Conservation (phyloP, 2,797 vertebrate genomes). For the Sebastes iracundus region DNA sequence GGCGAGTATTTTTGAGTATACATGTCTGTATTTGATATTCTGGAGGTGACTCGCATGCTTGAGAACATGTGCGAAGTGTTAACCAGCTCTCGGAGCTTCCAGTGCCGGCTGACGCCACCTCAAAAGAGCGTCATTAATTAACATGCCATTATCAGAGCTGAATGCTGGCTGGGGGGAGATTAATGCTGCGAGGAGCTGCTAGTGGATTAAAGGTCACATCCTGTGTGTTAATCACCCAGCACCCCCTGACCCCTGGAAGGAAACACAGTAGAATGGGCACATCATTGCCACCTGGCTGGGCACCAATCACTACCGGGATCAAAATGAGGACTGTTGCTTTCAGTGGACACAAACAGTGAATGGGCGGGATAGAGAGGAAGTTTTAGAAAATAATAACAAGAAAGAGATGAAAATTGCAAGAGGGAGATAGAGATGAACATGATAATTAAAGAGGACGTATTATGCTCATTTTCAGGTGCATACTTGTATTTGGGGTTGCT, state of each 20-base stretch:
- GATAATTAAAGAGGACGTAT: neutral
- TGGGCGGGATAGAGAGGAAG: neutral
- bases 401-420: neutral
- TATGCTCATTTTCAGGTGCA: too few relatives aligned
- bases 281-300: conserved; percentile 86
- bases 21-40: conserved; percentile 28
- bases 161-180: conserved; percentile 78
- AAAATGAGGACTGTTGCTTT: conserved; percentile 54
- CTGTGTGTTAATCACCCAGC: conserved; percentile 84
- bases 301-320: conserved; percentile 75
- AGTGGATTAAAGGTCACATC: conserved; percentile 88
- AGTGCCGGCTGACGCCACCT: conserved; percentile 36
- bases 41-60: neutral
- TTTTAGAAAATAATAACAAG: neutral
- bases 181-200: conserved; percentile 82
- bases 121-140: conserved; percentile 85
- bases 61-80: conserved; percentile 59
- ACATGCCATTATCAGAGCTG: conserved; percentile 80
- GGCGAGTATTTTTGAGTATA: neutral
- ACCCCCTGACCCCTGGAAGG: conserved; percentile 85
- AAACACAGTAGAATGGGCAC: conserved; percentile 87
- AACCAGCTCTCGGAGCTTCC: conserved; percentile 46
- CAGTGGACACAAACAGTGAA: conserved; percentile 21
- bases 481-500: too few relatives aligned
- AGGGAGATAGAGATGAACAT: neutral